A percentile compares a stretch with the other conserved stretches of the same genome.
phyloP scores from a whole-genome alignment of 2,888 invertebrate species.

The Ephialtes manifestator region DNA sequence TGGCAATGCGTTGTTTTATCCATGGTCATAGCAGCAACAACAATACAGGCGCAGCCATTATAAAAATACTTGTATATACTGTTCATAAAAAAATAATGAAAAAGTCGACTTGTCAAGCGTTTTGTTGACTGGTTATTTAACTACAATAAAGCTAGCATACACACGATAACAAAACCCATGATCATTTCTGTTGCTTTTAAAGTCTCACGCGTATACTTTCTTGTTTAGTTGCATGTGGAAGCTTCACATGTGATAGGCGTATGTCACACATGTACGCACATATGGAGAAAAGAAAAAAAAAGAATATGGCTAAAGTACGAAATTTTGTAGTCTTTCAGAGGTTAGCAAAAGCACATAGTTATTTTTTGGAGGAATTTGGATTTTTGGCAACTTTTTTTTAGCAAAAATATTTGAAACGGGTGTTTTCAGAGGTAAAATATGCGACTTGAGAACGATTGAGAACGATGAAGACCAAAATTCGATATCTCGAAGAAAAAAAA shows the following conservation, averaged over 20 bases:
- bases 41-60: slow-evolving; percentile 44
- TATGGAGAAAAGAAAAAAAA: not conserved
- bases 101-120: slow-evolving; percentile 42
- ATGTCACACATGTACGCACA: not conserved
- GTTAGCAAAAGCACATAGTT: too few relatives aligned
- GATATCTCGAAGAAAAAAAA: too few relatives aligned
- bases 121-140: slow-evolving; percentile 72
- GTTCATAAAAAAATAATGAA: not conserved
- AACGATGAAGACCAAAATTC: too few relatives aligned
- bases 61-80: not conserved
- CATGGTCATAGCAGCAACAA: slow-evolving; percentile 72
- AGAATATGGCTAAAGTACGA: not conserved
- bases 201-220: slow-evolving; percentile 44
- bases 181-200: slow-evolving; percentile 34
- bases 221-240: not conserved
- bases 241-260: not conserved
- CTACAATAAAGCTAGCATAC: slow-evolving; percentile 73
- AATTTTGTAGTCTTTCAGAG: too few relatives aligned
- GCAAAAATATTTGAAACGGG: too few relatives aligned
- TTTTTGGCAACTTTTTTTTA: too few relatives aligned
- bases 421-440: too few relatives aligned
- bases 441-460: too few relatives aligned
- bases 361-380: not conserved
- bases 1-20: slow-evolving; percentile 80
- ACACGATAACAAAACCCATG: slow-evolving; percentile 5